A percentile compares a stretch with the other conserved stretches of the same genome.
phyloP scores from a whole-genome alignment of 2,113 vertebrate genomes.

The Phodopus roborovskii region DNA sequence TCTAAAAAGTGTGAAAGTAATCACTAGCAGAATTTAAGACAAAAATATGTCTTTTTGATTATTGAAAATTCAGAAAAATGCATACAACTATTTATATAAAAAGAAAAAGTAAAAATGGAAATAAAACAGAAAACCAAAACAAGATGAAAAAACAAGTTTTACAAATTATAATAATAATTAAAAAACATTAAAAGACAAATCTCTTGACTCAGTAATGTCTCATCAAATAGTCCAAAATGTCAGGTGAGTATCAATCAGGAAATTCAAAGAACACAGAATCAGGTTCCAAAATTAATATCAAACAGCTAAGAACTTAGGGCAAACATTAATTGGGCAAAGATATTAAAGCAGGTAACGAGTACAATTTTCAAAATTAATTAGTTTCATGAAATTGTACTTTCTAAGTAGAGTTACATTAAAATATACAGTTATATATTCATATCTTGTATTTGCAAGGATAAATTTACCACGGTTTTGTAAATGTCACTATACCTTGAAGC shows the following conservation, averaged over 20 bases:
- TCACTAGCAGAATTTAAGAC: slow-evolving; percentile 10
- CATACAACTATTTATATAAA: not conserved
- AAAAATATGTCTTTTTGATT: not conserved
- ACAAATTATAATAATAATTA: slow-evolving; percentile 40
- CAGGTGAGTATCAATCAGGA: not conserved
- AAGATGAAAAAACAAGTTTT: not conserved
- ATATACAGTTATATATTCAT: not conserved
- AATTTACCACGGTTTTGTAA: not conserved
- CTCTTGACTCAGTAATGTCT: slow-evolving; percentile 10
- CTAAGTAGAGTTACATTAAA: slow-evolving; percentile 10
- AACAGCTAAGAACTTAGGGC: not conserved
- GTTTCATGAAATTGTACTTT: slow-evolving; percentile 6
- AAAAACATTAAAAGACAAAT: slow-evolving; percentile 44
- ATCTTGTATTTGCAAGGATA: slow-evolving; percentile 7
- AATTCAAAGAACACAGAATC: slow-evolving; percentile 8
- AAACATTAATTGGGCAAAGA: slow-evolving; percentile 45
- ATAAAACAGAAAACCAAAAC: not conserved
- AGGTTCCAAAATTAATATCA: slow-evolving; percentile 18
- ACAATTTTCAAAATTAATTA: slow-evolving; percentile 28
- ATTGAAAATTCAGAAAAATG: slow-evolving; percentile 8
- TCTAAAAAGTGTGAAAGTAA: not conserved
- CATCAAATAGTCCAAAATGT: slow-evolving; percentile 8
- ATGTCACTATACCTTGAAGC: not conserved
- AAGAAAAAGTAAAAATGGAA: not conserved
- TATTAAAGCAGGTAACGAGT: not conserved